These are phyloP conservation scores for Neosalanx taihuensis DNA, from an alignment of 2,797 vertebrate genomes.

Conservation along the genomic window DNA sequence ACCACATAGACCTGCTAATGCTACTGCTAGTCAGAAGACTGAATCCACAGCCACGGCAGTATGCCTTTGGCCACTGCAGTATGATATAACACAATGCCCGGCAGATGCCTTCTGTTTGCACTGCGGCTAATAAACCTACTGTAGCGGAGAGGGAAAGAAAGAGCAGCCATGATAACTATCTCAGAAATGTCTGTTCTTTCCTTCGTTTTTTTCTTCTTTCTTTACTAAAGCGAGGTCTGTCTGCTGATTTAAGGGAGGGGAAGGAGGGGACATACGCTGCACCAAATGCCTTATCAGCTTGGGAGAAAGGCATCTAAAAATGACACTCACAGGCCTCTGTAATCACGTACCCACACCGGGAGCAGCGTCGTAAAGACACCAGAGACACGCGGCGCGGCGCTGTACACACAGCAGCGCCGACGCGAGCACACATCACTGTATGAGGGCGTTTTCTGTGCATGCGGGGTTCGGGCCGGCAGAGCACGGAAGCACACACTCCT, in stretches of 20 bases:
- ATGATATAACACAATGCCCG: constrained; percentile 48
- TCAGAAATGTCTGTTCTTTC: constrained; percentile 51
- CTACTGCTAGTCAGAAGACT: constrained; percentile 39
- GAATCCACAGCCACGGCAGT: constrained; percentile 52
- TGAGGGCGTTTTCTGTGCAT: constrained; percentile 54
- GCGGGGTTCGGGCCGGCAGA: constrained; percentile 45
- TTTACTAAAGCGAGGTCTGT: constrained; percentile 51
- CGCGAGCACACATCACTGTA: constrained; percentile 32
- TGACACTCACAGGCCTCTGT: constrained; percentile 59
- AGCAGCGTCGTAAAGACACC: constrained; percentile 57
- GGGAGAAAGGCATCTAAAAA: constrained; percentile 48
- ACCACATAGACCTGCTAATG: constrained; percentile 17
- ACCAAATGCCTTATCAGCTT: constrained; percentile 55
- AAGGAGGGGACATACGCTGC: constrained; percentile 49
- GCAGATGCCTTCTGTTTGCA: constrained; percentile 45
- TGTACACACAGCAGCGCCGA: constrained; percentile 62
- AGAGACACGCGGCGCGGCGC: constrained; percentile 43
- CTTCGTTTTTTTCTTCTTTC: constrained; percentile 52
- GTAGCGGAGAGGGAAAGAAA: constrained; percentile 44
- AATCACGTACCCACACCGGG: constrained; percentile 64
- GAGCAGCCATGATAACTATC: constrained; percentile 58
- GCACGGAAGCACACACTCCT: constrained; percentile 47
- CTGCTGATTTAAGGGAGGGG: constrained; percentile 15
- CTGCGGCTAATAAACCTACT: constrained; percentile 57
- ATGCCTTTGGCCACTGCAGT: constrained; percentile 47